Evolutionary conservation across 2,797 vertebrate genomes (phyloP), one percentile per base, ranked within the genome.

Genomic region (Rhyacichthys aspro): DNA sequence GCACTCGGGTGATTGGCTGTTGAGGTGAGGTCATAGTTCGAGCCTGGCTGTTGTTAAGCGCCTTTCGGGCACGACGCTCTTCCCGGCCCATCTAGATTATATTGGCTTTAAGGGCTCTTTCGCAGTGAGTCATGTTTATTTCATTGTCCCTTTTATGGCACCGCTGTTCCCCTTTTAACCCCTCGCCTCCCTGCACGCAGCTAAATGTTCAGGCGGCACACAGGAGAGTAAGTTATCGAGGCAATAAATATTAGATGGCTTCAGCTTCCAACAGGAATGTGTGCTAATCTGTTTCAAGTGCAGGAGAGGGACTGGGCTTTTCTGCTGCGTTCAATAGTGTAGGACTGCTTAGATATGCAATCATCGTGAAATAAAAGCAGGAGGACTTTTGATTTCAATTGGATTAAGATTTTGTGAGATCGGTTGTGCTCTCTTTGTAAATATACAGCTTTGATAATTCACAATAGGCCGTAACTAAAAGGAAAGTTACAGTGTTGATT

Each of bases 81-180:
- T 59, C 41, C 43, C n/a, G n/a, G 0, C 52, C n/a, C 61, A 63
- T 70, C 59, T 61, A 59, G 53, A 76, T 82, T 74, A 75, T 74
- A 79, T 72, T 79, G 69, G 70, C 76, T 85, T 79, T 70, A 73
- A 85, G 78, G 72, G 86, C 82, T 83, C 81, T 82, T 85, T 86
- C 61, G 59, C 63, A 7, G 67, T 83, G 84, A 88, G 79, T 88
- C 85, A 88, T 87, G 85, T 88, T 87, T 89, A 88, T 91, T 88
- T 86, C 81, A 90, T 88, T 85, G 88, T 85, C 83, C 72, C 57
- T 74, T 90, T 90, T 86, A 90, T 80, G 79, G 85, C 79, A 56
- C 74, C 5, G 43, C 82, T 70, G 77, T 79, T 87, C 83, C 67
- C 85, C 79, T 78, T 88, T 90, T 88, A 87, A 90, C 87, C 89